Evolutionary conservation across 2,888 invertebrate species (phyloP).

Genomic region (Clusia tigrina): DNA sequence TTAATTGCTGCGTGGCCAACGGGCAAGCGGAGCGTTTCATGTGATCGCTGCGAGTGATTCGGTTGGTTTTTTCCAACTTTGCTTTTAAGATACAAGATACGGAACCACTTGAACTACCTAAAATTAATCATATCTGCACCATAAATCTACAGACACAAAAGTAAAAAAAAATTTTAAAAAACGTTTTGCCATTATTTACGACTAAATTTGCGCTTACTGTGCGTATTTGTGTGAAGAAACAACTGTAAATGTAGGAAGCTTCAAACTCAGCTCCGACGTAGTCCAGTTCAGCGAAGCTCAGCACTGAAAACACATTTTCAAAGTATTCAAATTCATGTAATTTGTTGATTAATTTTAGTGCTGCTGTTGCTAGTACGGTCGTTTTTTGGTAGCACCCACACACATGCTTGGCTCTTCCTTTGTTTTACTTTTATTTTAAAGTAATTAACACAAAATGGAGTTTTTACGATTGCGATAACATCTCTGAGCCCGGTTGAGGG

Average conservation of each 20-base stretch:
- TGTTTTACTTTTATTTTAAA: neutral
- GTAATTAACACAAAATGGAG: neutral
- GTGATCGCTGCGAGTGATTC: neutral
- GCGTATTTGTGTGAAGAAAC: too few relatives aligned
- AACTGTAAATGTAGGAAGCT: neutral
- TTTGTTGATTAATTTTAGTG: conserved; percentile 2
- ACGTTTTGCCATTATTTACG: too few relatives aligned
- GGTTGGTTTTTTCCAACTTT: neutral
- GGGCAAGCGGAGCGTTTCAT: neutral
- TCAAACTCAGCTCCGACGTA: neutral
- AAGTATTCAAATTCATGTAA: neutral
- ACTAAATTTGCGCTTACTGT: too few relatives aligned
- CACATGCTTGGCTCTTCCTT: neutral
- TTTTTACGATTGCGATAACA: neutral
- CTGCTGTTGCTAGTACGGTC: neutral
- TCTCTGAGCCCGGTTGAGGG: neutral
- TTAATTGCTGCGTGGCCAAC: conserved; percentile 22
- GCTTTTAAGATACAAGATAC: neutral
- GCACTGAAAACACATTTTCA: too few relatives aligned
- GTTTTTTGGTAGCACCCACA: neutral
- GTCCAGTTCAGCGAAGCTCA: too few relatives aligned
- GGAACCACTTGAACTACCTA: neutral
- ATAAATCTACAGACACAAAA: neutral
- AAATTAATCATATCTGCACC: neutral
- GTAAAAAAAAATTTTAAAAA: too few relatives aligned